phyloP scores from a whole-genome alignment of 2,113 vertebrate species.

The Gymnarchus niloticus region DNA sequence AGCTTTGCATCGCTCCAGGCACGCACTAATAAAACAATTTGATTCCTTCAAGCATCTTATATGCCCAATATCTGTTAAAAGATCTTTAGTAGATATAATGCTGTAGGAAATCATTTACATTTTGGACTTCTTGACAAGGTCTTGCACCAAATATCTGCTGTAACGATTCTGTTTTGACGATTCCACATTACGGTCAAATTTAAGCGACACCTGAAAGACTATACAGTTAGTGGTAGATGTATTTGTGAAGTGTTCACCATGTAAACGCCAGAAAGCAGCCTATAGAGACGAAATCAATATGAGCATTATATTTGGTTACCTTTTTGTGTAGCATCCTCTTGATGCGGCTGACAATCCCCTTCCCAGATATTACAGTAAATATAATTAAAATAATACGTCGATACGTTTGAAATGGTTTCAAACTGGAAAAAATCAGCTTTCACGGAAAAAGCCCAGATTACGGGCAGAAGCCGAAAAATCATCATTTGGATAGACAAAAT shows the following conservation, averaged over 20 bases:
- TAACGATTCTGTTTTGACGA: not conserved
- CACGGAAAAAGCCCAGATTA: constrained; percentile 47
- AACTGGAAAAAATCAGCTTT: constrained; percentile 59
- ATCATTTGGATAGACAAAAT: constrained; percentile 45
- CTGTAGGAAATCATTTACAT: not conserved
- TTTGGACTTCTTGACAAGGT: not conserved
- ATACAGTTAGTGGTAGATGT: not conserved
- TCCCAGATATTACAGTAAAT: constrained; percentile 72
- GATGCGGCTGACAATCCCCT: constrained; percentile 66
- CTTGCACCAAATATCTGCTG: not conserved
- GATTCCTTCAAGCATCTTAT: not conserved
- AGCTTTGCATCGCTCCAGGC: too few species aligned
- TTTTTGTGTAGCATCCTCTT: constrained; percentile 65
- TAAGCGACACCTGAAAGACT: not conserved
- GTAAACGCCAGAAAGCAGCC: not conserved
- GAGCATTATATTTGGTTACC: constrained; percentile 42
- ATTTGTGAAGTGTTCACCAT: not conserved
- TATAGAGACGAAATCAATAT: not conserved
- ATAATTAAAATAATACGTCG: constrained; percentile 69
- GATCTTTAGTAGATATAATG: not conserved
- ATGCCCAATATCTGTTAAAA: not conserved
- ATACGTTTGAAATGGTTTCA: constrained; percentile 65
- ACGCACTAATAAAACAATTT: too few species aligned
- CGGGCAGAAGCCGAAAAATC: constrained; percentile 38
- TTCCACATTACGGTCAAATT: not conserved